Conservation (phyloP, 2,113 vertebrate genomes). For the Atlantisia rogersi region DNA sequence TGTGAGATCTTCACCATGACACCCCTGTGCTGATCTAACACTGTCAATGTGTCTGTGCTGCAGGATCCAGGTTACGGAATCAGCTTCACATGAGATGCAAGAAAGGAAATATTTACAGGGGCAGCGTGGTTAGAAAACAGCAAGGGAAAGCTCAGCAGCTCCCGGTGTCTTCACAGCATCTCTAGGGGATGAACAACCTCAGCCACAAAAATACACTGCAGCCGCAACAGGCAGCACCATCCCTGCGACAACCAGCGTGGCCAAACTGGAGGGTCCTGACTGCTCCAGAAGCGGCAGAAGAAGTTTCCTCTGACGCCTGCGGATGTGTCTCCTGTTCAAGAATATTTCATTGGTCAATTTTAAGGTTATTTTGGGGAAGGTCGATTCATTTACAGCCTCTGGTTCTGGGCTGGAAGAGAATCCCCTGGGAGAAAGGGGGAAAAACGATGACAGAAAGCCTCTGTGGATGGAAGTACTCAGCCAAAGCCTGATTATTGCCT, state of each 20-base stretch:
- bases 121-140: neutral
- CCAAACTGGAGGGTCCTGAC: fast-evolving
- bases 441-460: no score
- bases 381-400: fast-evolving
- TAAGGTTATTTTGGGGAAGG: neutral
- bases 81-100: neutral
- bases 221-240: fast-evolving
- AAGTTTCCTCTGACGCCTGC: neutral
- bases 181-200: neutral
- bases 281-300: neutral
- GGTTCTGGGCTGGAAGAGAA: neutral
- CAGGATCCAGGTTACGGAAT: neutral
- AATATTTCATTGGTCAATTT: no score
- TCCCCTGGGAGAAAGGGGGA: neutral
- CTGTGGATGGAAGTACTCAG: fast-evolving
- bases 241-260: fast-evolving
- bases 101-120: neutral
- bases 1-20: fast-evolving
- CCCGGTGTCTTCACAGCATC: neutral
- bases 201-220: neutral
- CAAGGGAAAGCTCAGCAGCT: neutral
- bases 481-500: fast-evolving
- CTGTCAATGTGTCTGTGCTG: neutral
- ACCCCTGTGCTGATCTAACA: no score
- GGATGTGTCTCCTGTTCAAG: neutral